Base-by-base conservation (phyloP, 1,140 invertebrate species). In the Micrasema minimum region DNA sequence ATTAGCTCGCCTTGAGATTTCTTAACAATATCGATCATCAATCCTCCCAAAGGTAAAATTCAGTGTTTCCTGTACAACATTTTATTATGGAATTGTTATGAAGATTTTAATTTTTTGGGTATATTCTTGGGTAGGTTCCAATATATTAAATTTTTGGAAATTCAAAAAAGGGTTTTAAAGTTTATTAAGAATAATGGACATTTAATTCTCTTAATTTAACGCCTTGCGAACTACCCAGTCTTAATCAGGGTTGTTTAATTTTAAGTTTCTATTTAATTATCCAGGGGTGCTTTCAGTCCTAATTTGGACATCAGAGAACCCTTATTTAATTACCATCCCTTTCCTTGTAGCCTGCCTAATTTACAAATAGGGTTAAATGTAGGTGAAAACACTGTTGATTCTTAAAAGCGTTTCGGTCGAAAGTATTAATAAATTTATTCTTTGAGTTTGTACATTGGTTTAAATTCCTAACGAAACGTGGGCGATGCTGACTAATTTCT, bases 191-290 rank as follows among this genome's bases (percentile, higher is more conserved):
- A 20, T 48, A 20, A 20, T 41, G 11, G 22, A 12, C 14, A 9
- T 20, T 41, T 20, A 59, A 41, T 41, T 38, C 31, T 12, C 37
- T 46, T 31, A 72, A 66, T 75, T 68, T 66, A 55, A 64, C 72
- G 51, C 72, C 65, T 37, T 2, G 20, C 48, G 64, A 67, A 48
- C 10, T 43, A 10, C 38, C 1, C 66, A 14, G n/a, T 18, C 57
- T 43, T 23, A 61, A 26, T 59, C 20, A 55, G 35, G 48, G 43
- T 16, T 62, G 70, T 31, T 41, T 64, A 46, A 64, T 46, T 64
- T n/a, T 64, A 31, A 46, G 59, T 64, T 64, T 64, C 18, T 64
- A 64, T 64, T 64, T 46, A 64, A 41, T 64, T 64, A 64, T 64
- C 59, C 23, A 10, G 14, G 43, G 20, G 59, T 46, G 43, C 37